Evolutionary conservation across 2,797 vertebrate species (phyloP).

Genomic region (Prunella strophiata): DNA sequence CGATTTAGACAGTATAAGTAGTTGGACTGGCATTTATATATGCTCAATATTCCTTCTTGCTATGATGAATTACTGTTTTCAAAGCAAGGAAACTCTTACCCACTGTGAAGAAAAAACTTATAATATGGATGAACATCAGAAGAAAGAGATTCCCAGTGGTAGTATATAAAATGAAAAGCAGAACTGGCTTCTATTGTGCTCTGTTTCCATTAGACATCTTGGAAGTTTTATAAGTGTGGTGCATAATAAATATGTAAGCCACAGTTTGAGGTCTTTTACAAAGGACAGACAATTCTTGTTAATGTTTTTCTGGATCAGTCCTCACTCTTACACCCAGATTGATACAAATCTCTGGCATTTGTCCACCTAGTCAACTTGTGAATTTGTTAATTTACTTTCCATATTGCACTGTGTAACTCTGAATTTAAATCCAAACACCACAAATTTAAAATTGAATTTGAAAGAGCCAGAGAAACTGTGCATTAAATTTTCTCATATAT

Average conservation of each 20-base stretch:
- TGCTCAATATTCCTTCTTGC: neutral
- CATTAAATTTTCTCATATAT: neutral
- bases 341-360: conserved; percentile 31
- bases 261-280: conserved; percentile 28
- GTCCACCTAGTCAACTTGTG: neutral
- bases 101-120: conserved; percentile 50
- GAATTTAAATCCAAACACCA: neutral
- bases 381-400: conserved; percentile 59
- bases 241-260: conserved; percentile 55
- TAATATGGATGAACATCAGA: conserved; percentile 63
- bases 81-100: conserved; percentile 60
- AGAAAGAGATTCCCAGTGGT: conserved; percentile 61
- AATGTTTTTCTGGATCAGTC: conserved; percentile 32
- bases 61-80: conserved; percentile 39
- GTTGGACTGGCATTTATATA: conserved; percentile 24
- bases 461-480: neutral
- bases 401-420: neutral
- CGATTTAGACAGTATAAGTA: neutral
- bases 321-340: neutral
- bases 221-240: conserved; percentile 32
- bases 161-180: conserved; percentile 63
- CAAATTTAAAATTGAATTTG: neutral
- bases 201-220: conserved; percentile 57
- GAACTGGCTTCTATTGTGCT: conserved; percentile 56
- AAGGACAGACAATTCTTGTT: conserved; percentile 17